Evolutionary conservation across 2,797 vertebrate genomes (phyloP).

Genomic region (Astyanax mexicanus): DNA sequence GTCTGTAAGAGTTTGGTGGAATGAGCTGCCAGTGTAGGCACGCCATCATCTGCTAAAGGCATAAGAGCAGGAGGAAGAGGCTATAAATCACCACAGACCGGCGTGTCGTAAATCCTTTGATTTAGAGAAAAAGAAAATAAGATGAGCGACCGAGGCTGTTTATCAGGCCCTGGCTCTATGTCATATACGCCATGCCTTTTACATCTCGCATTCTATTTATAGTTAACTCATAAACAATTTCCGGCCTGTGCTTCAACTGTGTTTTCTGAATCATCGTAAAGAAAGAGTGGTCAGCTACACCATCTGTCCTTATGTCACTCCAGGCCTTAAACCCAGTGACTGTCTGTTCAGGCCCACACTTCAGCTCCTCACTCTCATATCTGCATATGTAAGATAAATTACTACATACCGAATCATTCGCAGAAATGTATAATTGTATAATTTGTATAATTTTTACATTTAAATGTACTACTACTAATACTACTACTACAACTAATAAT

Average conservation of each 20-base stretch:
- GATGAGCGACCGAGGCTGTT: constrained; percentile 53
- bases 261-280: constrained; percentile 11
- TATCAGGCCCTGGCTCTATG: constrained; percentile 58
- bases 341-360: neutral
- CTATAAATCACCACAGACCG: constrained; percentile 65
- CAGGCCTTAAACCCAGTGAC: neutral
- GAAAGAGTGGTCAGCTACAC: neutral
- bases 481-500: too few species aligned
- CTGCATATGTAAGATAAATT: too few species aligned
- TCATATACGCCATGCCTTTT: constrained; percentile 72
- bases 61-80: constrained; percentile 50
- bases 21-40: constrained; percentile 42
- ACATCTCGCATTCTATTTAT: constrained; percentile 62
- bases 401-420: too few species aligned
- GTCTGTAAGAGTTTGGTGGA: constrained; percentile 40
- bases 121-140: constrained; percentile 60
- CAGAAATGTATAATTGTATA: too few species aligned
- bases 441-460: too few species aligned
- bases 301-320: neutral
- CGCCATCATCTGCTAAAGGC: constrained; percentile 51
- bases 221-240: constrained; percentile 64
- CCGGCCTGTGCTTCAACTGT: constrained; percentile 39
- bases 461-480: too few species aligned
- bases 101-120: constrained; percentile 68
- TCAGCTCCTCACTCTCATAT: neutral